Evolutionary conservation across 2,797 vertebrate genomes (phyloP), one percentile per base, ranked within the genome.

Genomic region (Rhinichthys osculus): DNA sequence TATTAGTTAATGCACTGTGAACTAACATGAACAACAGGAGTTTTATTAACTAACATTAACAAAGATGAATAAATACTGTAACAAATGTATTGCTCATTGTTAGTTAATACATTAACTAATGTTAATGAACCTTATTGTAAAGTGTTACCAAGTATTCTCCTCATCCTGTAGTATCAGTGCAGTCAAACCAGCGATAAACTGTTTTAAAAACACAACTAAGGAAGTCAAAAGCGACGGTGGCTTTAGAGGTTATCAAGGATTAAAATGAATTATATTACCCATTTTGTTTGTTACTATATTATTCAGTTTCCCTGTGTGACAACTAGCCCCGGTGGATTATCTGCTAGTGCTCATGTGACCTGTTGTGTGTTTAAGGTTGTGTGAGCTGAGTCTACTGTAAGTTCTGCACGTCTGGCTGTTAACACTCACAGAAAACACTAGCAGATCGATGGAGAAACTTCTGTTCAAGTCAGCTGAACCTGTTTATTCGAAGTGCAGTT

Each of bases 371-470:
- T 44, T 72, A 47, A 52, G 17, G 50, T 59, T 10, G n/a, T 62
- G 59, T 62, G 57, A n/a, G 57, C 11, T 13, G 7, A 21, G 52
- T 57, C 54, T 57, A 21, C 54, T 30, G n/a, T 62, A 13, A 13
- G 23, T 27, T 62, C 57, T 13, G 23, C 17, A 8, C 13, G 11
- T 14, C 21, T 64, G 59, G 11, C 81, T 90, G 86, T 90, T 89
- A 89, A 89, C 69, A 82, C 78, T 33, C 72, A 82, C 78, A 27
- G 64, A 84, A 87, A 89, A 89, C 77, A 88, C 88, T 87, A 89
- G 82, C 83, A 88, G 86, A 87, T 84, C 74, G 73, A 85, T 85
- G 77, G 86, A 89, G 86, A 88, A 90, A 91, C 88, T 88, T 89
- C 82, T 57, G 62, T 30, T 64, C n/a, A 86, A 82, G 78, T 87